These are phyloP conservation scores for Amphipyra berbera DNA, from an alignment of 2,888 invertebrate genomes.

Conservation along the genomic window DNA sequence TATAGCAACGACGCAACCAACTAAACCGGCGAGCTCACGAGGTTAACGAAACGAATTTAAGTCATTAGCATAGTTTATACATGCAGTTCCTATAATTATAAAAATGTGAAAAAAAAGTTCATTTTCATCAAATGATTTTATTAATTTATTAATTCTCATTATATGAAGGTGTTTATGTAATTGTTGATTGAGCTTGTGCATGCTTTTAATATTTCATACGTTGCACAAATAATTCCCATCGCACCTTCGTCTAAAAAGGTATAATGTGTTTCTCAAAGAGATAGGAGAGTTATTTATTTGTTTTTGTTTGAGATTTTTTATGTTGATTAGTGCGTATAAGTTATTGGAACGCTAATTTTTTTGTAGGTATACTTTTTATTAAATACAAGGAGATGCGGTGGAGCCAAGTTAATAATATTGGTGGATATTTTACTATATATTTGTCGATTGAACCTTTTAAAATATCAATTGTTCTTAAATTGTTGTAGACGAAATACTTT, in stretches of 20 bases:
- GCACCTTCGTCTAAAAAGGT: slow-evolving; percentile 63
- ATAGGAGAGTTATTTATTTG: slow-evolving; percentile 60
- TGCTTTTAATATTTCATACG: slow-evolving; percentile 60
- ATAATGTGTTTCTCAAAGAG: slow-evolving; percentile 55
- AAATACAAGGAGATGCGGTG: slow-evolving; percentile 40
- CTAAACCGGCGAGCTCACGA: slow-evolving; percentile 46
- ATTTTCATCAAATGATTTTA: slow-evolving; percentile 51
- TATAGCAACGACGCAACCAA: slow-evolving; percentile 65
- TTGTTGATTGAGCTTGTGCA: slow-evolving; percentile 62
- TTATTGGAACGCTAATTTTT: slow-evolving; percentile 54
- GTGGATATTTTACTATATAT: slow-evolving; percentile 15
- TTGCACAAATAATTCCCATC: slow-evolving; percentile 59
- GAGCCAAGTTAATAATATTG: slow-evolving; percentile 26
- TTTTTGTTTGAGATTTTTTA: slow-evolving; percentile 63
- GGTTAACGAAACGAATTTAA: slow-evolving; percentile 75
- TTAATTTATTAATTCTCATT: slow-evolving; percentile 47
- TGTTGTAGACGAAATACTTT: slow-evolving; percentile 7
- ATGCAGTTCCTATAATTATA: slow-evolving; percentile 76
- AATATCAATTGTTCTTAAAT: slow-evolving; percentile 1
- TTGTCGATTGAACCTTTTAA: slow-evolving; percentile 4
- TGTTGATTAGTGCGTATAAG: slow-evolving; percentile 61
- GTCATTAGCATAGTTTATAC: slow-evolving; percentile 75
- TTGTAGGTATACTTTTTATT: slow-evolving; percentile 30
- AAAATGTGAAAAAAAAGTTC: slow-evolving; percentile 65
- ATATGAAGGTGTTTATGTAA: slow-evolving; percentile 59